Conservation (phyloP, 1,140 invertebrate species). For the Condylostylus longicornis region DNA sequence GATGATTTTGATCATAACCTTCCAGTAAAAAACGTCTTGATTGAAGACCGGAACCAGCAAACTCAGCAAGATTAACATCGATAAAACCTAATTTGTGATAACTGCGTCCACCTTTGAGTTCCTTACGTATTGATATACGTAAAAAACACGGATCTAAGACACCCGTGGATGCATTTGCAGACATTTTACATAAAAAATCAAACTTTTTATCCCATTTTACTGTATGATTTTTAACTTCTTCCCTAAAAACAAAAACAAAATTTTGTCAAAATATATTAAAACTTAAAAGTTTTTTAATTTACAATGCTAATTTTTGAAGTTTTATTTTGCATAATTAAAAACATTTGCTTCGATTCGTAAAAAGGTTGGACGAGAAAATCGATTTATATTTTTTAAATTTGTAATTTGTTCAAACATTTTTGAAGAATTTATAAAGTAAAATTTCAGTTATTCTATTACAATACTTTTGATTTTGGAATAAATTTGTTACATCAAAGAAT, state of each 20-base stretch:
- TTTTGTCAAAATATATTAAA: no score
- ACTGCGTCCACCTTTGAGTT: slow-evolving; percentile 71
- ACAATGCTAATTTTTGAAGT: no score
- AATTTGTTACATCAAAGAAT: no score
- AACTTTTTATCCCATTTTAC: slow-evolving; percentile 85
- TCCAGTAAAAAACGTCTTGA: slow-evolving; percentile 76
- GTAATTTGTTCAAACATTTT: no score
- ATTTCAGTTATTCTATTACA: no score
- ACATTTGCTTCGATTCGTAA: no score
- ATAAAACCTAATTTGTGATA: slow-evolving; percentile 94
- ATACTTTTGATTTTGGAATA: no score
- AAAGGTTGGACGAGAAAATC: no score
- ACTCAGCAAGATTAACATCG: slow-evolving; percentile 90
- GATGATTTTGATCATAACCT: slow-evolving; percentile 78
- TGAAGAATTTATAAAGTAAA: no score
- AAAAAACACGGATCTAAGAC: slow-evolving; percentile 82
- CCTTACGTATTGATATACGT: slow-evolving; percentile 87
- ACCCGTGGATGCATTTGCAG: slow-evolving; percentile 84
- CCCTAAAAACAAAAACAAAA: slow-evolving; percentile 43
- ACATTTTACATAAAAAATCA: slow-evolving; percentile 91
- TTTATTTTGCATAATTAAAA: no score
- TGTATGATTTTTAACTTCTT: slow-evolving; percentile 83
- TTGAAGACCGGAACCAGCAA: slow-evolving; percentile 80
- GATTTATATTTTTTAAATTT: no score
- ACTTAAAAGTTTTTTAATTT: not conserved